A percentile compares a stretch with the other conserved stretches of the same genome.
phyloP scores from a whole-genome alignment of 2,113 vertebrate species.

The Actinemys pallida region DNA sequence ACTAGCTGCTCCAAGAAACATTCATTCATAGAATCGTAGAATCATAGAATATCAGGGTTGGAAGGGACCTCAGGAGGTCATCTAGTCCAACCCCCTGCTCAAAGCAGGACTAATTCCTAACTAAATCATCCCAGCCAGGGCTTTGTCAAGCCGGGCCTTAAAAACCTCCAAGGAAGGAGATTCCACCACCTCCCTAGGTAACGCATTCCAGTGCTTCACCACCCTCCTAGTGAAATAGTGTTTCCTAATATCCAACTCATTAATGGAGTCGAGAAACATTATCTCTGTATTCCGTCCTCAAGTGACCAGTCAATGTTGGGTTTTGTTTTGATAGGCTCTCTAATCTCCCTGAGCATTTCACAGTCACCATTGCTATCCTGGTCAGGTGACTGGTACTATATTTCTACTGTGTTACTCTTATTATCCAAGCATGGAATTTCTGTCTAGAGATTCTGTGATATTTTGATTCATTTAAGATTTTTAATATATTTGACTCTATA shows the following conservation, averaged over 20 bases:
- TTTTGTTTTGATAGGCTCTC: not conserved
- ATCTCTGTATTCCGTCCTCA: not conserved
- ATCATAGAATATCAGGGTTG: too few relatives aligned
- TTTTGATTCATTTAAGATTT: not conserved
- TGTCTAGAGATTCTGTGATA: not conserved
- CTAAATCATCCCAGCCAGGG: too few relatives aligned
- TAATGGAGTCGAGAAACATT: not conserved
- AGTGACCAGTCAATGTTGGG: not conserved
- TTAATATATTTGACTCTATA: not conserved
- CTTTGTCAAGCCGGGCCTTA: too few relatives aligned
- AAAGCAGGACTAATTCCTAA: too few relatives aligned
- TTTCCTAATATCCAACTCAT: too few relatives aligned
- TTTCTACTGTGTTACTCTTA: not conserved
- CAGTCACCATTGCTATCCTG: not conserved
- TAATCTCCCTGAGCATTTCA: not conserved
- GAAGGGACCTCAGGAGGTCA: too few relatives aligned
- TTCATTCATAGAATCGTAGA: too few relatives aligned
- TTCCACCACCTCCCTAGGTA: too few relatives aligned
- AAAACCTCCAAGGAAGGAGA: too few relatives aligned
- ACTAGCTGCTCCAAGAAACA: not conserved
- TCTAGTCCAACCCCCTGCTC: too few relatives aligned
- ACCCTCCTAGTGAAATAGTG: too few relatives aligned
- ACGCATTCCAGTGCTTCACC: too few relatives aligned
- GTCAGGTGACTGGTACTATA: not conserved
- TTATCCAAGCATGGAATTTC: not conserved